Evolutionary conservation across 2,888 invertebrate genomes (phyloP), one percentile per base, ranked within the genome.

Genomic region (Ophion ellenae): DNA sequence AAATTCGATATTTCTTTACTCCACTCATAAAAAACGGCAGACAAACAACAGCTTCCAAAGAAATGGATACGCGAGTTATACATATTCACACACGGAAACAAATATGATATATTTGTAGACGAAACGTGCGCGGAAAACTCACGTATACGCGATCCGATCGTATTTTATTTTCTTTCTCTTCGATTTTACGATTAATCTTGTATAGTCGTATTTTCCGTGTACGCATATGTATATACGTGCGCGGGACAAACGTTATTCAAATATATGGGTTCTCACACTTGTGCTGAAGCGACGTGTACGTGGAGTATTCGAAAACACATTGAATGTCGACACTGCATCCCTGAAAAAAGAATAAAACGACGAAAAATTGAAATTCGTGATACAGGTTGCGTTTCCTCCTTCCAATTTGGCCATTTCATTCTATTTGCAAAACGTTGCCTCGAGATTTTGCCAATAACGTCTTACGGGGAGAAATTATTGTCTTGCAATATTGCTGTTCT

Each of bases 241-340:
- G 64, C 32, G 6, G 17, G 53, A n/a, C n/a, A 36, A 67, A 20
- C 24, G 24, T 47, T 28, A 24, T 47, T 47, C 20, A 10, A 40
- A 59, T 64, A 32, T 53, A 67, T 66, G 28, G 53, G 57, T 88
- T 92, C 97, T 97, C 94, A 97, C 97, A 94, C 98, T 98, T 85
- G 98, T 97, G 93, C 98, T 98, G 94, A 98, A 98, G 89, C 98
- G 96, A 85, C 99, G 96, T 84, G 97, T 96, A 90, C 98, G 96
- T 59, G 96, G 96, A 91, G 96, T 96, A 92, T 96, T 96, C 63
- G 96, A 95, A 93, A 97, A 97, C 93, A 97, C 95, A 89, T 96
- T 96, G 93, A 96, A 97, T 88, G 96, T 95, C 53, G 96, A 96
- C 76, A 92, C 92, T 80, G 96, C 96, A 91, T 96, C 97, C 94